Evolutionary conservation across 92 coral and sea anemone genomes (phyloP), one percentile per base, ranked within the genome.

Genomic region (Diadumene lineata): DNA sequence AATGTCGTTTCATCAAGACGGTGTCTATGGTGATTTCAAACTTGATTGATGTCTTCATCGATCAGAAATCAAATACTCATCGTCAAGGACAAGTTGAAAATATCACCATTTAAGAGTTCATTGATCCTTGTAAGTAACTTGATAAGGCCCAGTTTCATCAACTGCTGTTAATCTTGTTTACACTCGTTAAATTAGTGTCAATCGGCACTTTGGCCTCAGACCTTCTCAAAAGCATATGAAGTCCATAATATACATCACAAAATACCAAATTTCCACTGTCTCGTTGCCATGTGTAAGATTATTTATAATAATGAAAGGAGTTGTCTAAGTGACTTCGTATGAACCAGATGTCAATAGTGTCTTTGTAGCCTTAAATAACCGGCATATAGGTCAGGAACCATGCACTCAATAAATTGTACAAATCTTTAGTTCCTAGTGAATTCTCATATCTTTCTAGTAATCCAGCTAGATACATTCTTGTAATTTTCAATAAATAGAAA

Each of bases 401-500:
- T 58, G 64, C 31, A 26, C n/a, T n/a, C n/a, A 58, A 58, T 25
- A 53, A 1, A 28, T 21, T 62, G 68, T 62, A 62, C 68, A 62
- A 62, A 53, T 53, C 32, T 60, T 60, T 3, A 27, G 43, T 56
- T 28, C 63, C 32, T 9, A 22, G 50, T 31, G 56, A 55, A 72
- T 31, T 56, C 77, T 61, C 19, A 27, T 11, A 56, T 50, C 31
- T 56, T 31, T 25, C 11, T 23, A 1, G 62, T 10, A 29, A 53
- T 53, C 53, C 77, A 32, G 30, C 25, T 56, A 32, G 55, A 43
- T 61, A 19, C 43, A 72, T 38, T 18, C 34, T 56, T 15, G 31
- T 56, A 8, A 16, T 21, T 31, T 31, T 65, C 81, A 76, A 76
- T 76, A 76, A 76, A 76, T 76, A 76, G 53, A 21, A 17, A n/a